Evolutionary conservation across 35 echinoderm and acorn worm genomes (phyloP), one percentile per base, ranked within the genome.

Genomic region (Hemicentrotus pulcherrimus): DNA sequence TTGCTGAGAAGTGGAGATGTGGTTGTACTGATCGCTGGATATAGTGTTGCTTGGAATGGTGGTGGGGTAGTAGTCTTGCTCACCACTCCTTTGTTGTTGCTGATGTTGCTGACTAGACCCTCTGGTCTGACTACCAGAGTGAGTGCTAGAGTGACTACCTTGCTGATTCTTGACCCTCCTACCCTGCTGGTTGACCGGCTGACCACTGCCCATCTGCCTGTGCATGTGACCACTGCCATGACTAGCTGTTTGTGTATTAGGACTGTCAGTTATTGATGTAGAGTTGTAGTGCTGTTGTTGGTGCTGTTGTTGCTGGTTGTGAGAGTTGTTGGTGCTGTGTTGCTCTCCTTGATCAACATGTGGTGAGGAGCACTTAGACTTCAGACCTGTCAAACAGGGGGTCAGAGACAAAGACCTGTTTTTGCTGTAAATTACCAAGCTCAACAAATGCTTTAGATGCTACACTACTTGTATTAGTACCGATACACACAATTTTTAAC

Each of bases 381-480:
- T 94, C 0, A 4, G 58, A 94, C 32, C 94, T 94, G 58, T 93
- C 47, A 58, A 58, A 90, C 88, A 90, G 13, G 32, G 91, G 91
- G 91, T 93, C 94, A 95, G 47, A 88, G 94, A 95, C 47, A 88
- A 87, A 86, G 78, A 88, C 78, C 86, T 87, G 94, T 88, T 47
- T 93, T 93, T 93, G 91, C 91, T 93, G 91, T 93, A 58, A 93
- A 93, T 93, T 93, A n/a, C 50, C 91, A 50, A 47, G 31, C 32
- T 85, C 61, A 58, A 85, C 60, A 61, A 94, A 71, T 78, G 19
- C 11, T 65, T 31, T 55, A 48, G 33, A 47, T 47, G 46, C 19
- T 47, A 48, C 48, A 47, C 90, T 48, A 92, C 48, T 92, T 32
- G 35, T 41, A 41, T 41, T 41, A 41, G 35, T 41, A 41, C 35